Percentiles rank a stretch among this genome's conserved stretches.
Evolutionary conservation across 2,113 vertebrate genomes (phyloP).

Genomic region (Dasyornis broadbenti): DNA sequence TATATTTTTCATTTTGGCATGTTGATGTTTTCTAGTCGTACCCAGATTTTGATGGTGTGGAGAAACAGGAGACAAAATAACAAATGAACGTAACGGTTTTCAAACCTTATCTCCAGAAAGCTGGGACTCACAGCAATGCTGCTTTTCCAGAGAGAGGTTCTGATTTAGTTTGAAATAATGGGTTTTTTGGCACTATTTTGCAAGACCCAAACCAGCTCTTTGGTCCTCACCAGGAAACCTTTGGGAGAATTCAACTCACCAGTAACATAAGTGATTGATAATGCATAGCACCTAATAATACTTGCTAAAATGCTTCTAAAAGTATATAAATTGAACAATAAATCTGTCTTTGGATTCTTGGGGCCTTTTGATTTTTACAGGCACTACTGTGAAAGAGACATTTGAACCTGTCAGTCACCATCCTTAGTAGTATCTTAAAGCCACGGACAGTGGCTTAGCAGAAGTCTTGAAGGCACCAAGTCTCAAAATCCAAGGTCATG

Average conservation of each 20-base stretch:
- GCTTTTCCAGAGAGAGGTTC: neutral
- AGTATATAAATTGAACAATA: neutral
- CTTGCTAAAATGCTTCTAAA: neutral
- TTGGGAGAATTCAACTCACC: neutral
- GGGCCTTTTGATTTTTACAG: neutral
- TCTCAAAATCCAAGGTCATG: neutral
- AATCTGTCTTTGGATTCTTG: neutral
- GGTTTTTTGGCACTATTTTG: neutral
- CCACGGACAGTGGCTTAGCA: neutral
- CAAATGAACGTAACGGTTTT: neutral
- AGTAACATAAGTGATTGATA: neutral
- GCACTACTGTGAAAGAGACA: neutral
- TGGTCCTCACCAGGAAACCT: neutral
- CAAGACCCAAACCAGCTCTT: neutral
- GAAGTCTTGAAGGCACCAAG: neutral
- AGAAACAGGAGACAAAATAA: slow-evolving; percentile 15
- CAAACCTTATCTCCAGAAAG: neutral
- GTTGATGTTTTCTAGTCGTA: slow-evolving; percentile 42
- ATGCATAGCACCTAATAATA: neutral
- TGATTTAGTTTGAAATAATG: neutral
- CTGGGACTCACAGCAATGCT: rapidly evolving
- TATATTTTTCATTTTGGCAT: slow-evolving; percentile 32
- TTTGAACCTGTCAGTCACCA: neutral
- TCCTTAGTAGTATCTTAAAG: neutral
- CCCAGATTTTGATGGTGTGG: neutral